phyloP scores from a whole-genome alignment of 2,797 vertebrate species.

The Moxostoma hubbsi region DNA sequence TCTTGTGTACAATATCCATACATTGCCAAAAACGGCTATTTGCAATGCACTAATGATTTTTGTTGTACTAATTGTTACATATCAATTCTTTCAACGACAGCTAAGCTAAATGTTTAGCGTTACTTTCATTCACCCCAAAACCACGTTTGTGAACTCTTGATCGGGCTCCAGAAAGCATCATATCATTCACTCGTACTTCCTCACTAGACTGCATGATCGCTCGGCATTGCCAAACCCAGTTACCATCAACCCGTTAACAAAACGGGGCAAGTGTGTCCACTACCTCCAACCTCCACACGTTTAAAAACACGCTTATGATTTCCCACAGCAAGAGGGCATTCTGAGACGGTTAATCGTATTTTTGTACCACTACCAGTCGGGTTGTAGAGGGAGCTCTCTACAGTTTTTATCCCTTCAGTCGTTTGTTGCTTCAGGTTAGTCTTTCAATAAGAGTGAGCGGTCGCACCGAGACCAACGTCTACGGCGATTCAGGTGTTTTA shows the following conservation, averaged over 20 bases:
- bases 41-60: not conserved
- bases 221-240: not conserved
- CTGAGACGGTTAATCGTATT: conserved; percentile 64
- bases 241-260: not conserved
- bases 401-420: conserved; percentile 70
- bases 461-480: conserved; percentile 45
- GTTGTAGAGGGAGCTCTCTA: conserved; percentile 86
- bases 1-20: too few relatives aligned
- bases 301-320: conserved; percentile 32
- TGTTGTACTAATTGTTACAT: too few relatives aligned
- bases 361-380: conserved; percentile 80
- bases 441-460: conserved; percentile 70
- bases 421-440: conserved; percentile 69
- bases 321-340: conserved; percentile 57
- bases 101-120: not conserved
- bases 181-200: conserved; percentile 20
- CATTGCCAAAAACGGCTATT: not conserved
- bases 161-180: conserved; percentile 10
- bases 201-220: not conserved
- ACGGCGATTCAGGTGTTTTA: conserved; percentile 6
- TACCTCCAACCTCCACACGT: not conserved
- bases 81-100: not conserved
- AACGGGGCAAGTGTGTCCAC: not conserved
- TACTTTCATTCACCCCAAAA: not conserved
- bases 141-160: not conserved